A percentile compares a stretch with the other conserved stretches of the same genome.
These are phyloP conservation scores for Oxytorus armatus DNA, from an alignment of 2,888 invertebrate species.

Conservation along the genomic window DNA sequence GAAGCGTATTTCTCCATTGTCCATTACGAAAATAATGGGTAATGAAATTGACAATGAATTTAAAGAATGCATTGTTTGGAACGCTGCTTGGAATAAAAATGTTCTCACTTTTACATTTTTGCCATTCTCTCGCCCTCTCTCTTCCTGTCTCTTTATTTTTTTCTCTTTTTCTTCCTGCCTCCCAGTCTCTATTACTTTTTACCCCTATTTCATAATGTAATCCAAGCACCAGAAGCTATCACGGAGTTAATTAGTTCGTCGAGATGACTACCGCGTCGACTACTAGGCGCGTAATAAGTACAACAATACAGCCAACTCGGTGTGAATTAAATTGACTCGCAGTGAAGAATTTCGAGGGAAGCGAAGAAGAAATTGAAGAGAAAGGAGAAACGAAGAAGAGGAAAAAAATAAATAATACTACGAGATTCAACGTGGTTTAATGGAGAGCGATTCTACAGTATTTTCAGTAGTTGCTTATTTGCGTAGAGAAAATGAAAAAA, in stretches of 20 bases:
- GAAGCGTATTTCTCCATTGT: too few relatives aligned
- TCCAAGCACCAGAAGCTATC: constrained; percentile 58
- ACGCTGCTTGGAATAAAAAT: too few relatives aligned
- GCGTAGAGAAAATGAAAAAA: neutral
- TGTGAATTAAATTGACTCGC: constrained; percentile 60
- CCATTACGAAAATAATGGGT: too few relatives aligned
- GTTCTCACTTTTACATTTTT: too few relatives aligned
- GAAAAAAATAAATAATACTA: constrained; percentile 17
- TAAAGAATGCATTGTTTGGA: too few relatives aligned
- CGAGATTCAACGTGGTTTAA: neutral
- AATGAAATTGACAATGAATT: too few relatives aligned
- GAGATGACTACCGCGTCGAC: constrained; percentile 56
- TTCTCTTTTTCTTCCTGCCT: constrained; percentile 19
- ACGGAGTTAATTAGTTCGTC: constrained; percentile 64
- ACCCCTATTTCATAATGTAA: constrained; percentile 57
- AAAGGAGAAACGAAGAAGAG: constrained; percentile 48
- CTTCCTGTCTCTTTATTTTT: constrained; percentile 31
- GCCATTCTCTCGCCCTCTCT: too few relatives aligned
- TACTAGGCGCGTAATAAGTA: constrained; percentile 58
- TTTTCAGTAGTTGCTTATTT: neutral
- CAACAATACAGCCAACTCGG: constrained; percentile 62
- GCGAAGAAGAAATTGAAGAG: constrained; percentile 33
- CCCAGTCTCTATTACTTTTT: constrained; percentile 46
- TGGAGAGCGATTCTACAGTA: neutral
- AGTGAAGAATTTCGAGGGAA: constrained; percentile 33